These are phyloP conservation scores for Sander lucioperca DNA, from an alignment of 2,113 vertebrate species.

Conservation along the genomic window DNA sequence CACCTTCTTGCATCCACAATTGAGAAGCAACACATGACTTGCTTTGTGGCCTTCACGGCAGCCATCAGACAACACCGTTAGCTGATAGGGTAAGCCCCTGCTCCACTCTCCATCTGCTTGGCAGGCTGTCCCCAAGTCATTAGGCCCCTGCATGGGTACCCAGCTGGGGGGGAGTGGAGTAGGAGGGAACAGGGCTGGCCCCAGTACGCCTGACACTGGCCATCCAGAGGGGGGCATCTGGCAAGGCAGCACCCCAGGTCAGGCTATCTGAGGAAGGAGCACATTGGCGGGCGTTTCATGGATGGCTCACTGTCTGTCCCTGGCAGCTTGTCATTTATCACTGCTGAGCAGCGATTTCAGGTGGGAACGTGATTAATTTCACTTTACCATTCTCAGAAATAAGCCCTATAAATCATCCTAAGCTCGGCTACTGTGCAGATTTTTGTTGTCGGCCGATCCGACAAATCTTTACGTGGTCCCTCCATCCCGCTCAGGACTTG, in stretches of 20 bases:
- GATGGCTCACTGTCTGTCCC: constrained; percentile 86
- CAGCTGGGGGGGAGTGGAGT: constrained; percentile 46
- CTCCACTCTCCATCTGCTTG: constrained; percentile 75
- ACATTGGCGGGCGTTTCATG: constrained; percentile 75
- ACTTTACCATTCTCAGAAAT: constrained; percentile 89
- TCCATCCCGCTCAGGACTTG: constrained; percentile 57
- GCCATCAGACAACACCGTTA: constrained; percentile 39
- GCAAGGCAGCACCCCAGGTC: constrained; percentile 80
- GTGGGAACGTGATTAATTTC: constrained; percentile 88
- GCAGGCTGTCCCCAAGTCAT: constrained; percentile 75
- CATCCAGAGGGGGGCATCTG: constrained; percentile 80
- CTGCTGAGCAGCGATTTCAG: constrained; percentile 84
- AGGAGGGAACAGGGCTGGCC: constrained; percentile 49
- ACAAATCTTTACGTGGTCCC: constrained; percentile 84
- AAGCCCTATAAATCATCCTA: constrained; percentile 88
- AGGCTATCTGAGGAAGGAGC: constrained; percentile 83
- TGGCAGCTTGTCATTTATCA: constrained; percentile 89
- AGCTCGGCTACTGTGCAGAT: constrained; percentile 71
- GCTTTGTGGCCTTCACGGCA: constrained; percentile 20
- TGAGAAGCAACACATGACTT: constrained; percentile 40
- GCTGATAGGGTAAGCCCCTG: constrained; percentile 52
- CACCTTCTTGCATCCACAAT: not conserved
- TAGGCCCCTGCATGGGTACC: constrained; percentile 67
- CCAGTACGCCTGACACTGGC: constrained; percentile 54
- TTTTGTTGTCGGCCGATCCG: constrained; percentile 75